A percentile compares a stretch with the other conserved stretches of the same genome.
Evolutionary conservation across 1,140 invertebrate species (phyloP).

Genomic region (Araneus ventricosus): DNA sequence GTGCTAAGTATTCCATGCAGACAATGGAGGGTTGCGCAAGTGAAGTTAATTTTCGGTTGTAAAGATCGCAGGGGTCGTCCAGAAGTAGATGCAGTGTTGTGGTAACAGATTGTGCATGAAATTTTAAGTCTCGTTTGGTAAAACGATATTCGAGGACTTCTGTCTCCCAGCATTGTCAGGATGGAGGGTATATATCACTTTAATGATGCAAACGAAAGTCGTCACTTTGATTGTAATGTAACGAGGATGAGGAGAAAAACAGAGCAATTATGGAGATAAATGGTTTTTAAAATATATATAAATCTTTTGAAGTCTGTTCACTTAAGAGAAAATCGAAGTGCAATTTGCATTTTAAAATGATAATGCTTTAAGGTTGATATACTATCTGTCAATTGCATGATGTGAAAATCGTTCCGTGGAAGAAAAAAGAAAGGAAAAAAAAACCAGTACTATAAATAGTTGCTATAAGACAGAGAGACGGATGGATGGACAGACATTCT

Average conservation of each 20-base stretch:
- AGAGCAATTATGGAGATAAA: neutral
- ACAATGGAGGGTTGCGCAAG: constrained; percentile 7
- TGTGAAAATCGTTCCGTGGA: too few species aligned
- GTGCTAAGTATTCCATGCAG: constrained; percentile 52
- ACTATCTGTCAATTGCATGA: too few species aligned
- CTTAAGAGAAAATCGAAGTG: too few species aligned
- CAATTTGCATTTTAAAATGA: too few species aligned
- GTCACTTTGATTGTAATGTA: neutral
- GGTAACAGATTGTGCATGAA: constrained; percentile 58
- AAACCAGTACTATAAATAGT: too few species aligned
- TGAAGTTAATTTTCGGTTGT: constrained; percentile 33
- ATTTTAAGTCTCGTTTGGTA: constrained; percentile 39
- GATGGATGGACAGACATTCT: too few species aligned
- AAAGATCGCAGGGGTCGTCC: neutral
- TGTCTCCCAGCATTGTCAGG: neutral
- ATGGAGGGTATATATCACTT: neutral
- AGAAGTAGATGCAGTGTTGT: neutral
- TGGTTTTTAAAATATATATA: neutral
- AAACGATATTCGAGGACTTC: neutral
- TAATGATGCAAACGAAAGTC: constrained; percentile 8
- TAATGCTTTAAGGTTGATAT: too few species aligned
- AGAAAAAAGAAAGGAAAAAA: too few species aligned
- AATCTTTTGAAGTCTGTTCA: too few species aligned
- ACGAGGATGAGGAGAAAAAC: neutral
- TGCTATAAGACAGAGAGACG: too few species aligned